phyloP scores from a whole-genome alignment of 37 sponge, comb jelly and placozoan genomes.

The Aplysina aerophoba region DNA sequence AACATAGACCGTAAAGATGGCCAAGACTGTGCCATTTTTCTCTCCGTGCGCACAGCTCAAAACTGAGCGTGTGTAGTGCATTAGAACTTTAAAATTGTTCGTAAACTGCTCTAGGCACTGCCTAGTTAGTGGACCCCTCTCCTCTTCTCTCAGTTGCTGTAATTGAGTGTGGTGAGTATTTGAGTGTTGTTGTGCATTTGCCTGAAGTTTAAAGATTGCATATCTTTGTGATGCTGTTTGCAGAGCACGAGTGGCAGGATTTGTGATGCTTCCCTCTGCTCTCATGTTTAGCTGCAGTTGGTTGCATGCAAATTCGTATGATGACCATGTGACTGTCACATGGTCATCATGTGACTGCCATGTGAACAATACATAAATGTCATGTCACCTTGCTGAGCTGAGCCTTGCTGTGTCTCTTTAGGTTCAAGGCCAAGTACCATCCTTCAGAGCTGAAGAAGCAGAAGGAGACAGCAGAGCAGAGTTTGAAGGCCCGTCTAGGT shows the following conservation, averaged over 20 bases:
- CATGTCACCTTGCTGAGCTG: too few relatives aligned
- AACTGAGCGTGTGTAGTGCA: too few relatives aligned
- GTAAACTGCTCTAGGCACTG: too few relatives aligned
- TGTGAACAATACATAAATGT: too few relatives aligned
- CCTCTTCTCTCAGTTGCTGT: not conserved
- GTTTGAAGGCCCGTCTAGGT: conserved; percentile 42
- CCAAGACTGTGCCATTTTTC: conserved; percentile 37
- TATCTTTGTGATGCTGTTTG: too few relatives aligned
- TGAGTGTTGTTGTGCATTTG: not conserved
- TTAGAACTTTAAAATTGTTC: too few relatives aligned
- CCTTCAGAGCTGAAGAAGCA: conserved; percentile 38
- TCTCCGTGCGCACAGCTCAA: too few relatives aligned
- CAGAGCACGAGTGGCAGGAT: too few relatives aligned
- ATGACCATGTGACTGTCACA: not conserved
- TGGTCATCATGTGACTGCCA: too few relatives aligned
- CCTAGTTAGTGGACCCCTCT: not conserved
- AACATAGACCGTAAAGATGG: not conserved
- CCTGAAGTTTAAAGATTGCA: not conserved
- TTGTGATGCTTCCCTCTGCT: too few relatives aligned
- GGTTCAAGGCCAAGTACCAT: conserved; percentile 73
- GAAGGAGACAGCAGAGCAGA: conserved; percentile 9
- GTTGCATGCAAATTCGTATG: too few relatives aligned
- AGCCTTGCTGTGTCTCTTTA: not conserved
- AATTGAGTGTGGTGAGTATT: not conserved
- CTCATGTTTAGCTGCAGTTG: too few relatives aligned